Percentiles rank a stretch among this genome's conserved stretches.
These are phyloP conservation scores for Pseudolaguvia tuberculata DNA, from an alignment of 2,113 vertebrate species.

Conservation along the genomic window DNA sequence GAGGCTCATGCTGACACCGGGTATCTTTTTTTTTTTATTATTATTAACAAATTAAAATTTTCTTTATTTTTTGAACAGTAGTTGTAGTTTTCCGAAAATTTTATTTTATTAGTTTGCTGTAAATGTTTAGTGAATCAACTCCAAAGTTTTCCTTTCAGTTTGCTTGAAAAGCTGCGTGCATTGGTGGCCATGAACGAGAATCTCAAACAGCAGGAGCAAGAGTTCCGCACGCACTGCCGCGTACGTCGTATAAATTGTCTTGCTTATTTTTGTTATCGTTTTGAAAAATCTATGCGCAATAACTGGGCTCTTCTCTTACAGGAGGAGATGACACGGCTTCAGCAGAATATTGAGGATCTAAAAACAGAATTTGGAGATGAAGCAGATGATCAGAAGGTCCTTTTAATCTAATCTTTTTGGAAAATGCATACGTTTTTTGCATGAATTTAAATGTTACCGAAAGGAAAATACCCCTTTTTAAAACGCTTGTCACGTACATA, in stretches of 20 bases:
- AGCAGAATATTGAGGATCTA: slow-evolving; percentile 81
- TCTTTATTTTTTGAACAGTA: not conserved
- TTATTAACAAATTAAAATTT: not conserved
- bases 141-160: slow-evolving; percentile 61
- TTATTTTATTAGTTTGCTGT: not conserved
- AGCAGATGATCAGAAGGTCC: slow-evolving; percentile 78
- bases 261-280: not conserved
- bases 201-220: slow-evolving; percentile 89
- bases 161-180: slow-evolving; percentile 80
- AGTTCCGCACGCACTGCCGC: slow-evolving; percentile 89
- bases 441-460: not conserved
- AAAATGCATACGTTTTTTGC: not conserved
- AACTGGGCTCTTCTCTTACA: slow-evolving; percentile 54
- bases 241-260: slow-evolving; percentile 65
- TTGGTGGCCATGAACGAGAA: slow-evolving; percentile 91
- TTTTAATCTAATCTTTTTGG: not conserved
- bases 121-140: not conserved
- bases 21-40: slow-evolving; percentile 53
- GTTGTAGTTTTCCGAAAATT: not conserved
- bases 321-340: slow-evolving; percentile 91
- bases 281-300: not conserved
- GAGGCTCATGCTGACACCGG: slow-evolving; percentile 82
- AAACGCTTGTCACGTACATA: not conserved
- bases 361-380: slow-evolving; percentile 71
- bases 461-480: not conserved